Evolutionary conservation across 2,888 invertebrate genomes (phyloP).

Genomic region (Philhelius pedissequus): DNA sequence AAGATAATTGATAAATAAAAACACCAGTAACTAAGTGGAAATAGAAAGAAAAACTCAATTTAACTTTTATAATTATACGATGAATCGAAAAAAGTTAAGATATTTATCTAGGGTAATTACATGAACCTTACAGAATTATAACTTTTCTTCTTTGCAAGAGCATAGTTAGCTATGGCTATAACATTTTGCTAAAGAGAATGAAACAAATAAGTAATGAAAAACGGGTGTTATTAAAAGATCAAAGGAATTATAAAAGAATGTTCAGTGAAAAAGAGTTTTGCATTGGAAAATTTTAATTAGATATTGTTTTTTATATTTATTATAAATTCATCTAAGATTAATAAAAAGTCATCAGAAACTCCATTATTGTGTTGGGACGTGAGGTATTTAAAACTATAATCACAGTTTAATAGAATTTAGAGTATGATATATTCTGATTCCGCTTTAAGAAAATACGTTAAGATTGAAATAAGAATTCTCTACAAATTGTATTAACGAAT

Average conservation of each 20-base stretch:
- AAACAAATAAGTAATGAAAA: not conserved
- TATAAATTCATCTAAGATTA: no score
- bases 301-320: not conserved
- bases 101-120: constrained; percentile 78
- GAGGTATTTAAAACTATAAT: no score
- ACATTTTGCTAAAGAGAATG: not conserved
- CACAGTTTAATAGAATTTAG: no score
- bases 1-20: constrained; percentile 21
- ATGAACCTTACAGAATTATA: constrained; percentile 61
- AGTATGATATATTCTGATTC: no score
- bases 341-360: no score
- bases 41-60: constrained; percentile 75
- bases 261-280: not conserved
- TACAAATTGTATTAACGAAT: no score
- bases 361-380: no score
- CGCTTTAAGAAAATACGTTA: no score
- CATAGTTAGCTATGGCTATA: no score
- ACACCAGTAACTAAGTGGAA: not conserved
- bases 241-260: not conserved
- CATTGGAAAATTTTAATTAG: not conserved
- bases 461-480: no score
- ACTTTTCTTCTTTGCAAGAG: not conserved
- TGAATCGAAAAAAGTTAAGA: constrained; percentile 76
- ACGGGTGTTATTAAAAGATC: not conserved
- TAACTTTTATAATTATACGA: constrained; percentile 79